Percentiles rank a stretch among this genome's conserved stretches.
phyloP scores from a whole-genome alignment of 2,888 invertebrate species.

The Andricus quercusramuli region DNA sequence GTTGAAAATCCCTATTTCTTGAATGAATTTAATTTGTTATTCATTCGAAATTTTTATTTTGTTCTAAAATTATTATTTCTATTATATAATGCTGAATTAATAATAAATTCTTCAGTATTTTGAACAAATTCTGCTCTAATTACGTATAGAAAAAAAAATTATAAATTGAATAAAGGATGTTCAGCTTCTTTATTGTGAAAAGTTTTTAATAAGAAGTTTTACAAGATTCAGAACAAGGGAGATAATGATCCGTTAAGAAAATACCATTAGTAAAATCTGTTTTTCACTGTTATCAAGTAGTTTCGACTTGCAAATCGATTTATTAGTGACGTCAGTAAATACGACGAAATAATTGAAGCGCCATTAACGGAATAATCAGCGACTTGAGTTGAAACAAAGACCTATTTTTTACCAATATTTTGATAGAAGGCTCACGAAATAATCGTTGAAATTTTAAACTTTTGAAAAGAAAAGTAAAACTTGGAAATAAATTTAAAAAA shows the following conservation, averaged over 20 bases:
- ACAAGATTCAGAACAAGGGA: not conserved
- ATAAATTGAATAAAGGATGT: not conserved
- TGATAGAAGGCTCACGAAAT: not conserved
- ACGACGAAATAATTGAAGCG: not conserved
- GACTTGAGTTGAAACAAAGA: not conserved
- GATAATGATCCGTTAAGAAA: slow-evolving; percentile 5
- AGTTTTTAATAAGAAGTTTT: not conserved
- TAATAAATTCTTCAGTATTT: no score
- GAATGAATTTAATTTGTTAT: no score
- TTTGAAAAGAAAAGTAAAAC: not conserved
- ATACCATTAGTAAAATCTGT: not conserved
- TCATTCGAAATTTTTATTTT: no score
- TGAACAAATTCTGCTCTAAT: no score
- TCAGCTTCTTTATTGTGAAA: not conserved
- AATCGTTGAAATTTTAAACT: not conserved
- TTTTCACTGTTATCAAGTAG: not conserved
- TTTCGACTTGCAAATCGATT: not conserved
- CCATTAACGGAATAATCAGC: slow-evolving; percentile 17
- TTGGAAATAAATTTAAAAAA: not conserved
- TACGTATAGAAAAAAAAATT: not conserved
- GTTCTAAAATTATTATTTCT: no score
- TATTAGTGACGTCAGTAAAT: not conserved
- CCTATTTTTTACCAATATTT: not conserved
- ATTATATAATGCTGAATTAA: no score
- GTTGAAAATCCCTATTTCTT: no score